Percentiles rank a stretch among this genome's conserved stretches.
These are phyloP conservation scores for Chelonia mydas DNA, from an alignment of 2,797 vertebrate species.

Conservation along the genomic window DNA sequence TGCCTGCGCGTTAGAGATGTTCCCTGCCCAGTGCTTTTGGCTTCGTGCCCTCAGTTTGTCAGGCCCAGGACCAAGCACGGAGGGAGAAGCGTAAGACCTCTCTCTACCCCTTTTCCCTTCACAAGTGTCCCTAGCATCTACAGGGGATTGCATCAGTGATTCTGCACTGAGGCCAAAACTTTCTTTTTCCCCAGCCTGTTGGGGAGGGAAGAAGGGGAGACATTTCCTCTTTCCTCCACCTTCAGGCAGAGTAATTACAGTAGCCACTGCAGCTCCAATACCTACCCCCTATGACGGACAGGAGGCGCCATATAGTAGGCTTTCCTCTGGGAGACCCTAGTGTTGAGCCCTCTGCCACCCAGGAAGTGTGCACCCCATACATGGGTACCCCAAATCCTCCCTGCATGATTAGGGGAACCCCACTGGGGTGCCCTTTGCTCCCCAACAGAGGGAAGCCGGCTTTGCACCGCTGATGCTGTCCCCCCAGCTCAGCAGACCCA, in stretches of 20 bases:
- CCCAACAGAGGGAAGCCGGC: neutral
- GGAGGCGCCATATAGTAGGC: no score
- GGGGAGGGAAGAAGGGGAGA: neutral
- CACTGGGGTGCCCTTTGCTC: neutral
- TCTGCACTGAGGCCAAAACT: neutral
- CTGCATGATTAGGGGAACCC: neutral
- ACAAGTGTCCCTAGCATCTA: neutral
- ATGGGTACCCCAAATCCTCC: neutral
- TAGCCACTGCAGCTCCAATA: neutral
- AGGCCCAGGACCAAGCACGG: neutral
- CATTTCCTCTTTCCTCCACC: neutral
- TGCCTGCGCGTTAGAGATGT: neutral
- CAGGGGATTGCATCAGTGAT: neutral
- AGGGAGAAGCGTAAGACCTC: neutral
- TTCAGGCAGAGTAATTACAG: neutral
- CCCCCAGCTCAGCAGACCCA: neutral
- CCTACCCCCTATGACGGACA: neutral
- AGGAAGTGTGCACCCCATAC: no score
- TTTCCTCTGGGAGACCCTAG: no score
- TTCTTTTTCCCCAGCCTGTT: neutral
- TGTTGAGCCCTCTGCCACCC: no score
- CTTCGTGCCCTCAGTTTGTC: neutral
- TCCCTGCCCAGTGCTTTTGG: slow-evolving; percentile 42
- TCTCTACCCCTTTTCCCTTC: neutral
- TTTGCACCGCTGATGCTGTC: neutral